Conservation (phyloP, 2,888 invertebrate species). For the Chaitophorus viminalis region DNA sequence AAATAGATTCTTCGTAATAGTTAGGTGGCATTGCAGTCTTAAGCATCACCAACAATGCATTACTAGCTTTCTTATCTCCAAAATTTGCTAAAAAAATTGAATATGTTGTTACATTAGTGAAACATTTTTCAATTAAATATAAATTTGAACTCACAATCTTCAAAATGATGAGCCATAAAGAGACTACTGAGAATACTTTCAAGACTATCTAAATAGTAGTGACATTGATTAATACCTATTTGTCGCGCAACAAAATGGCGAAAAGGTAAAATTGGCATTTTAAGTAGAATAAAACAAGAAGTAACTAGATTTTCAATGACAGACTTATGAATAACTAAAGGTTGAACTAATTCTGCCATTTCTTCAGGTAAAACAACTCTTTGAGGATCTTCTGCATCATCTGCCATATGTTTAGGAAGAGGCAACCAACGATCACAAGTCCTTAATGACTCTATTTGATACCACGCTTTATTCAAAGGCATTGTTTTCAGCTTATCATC, state of each 20-base stretch:
- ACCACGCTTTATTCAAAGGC: conserved; percentile 80
- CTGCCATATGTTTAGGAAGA: conserved; percentile 65
- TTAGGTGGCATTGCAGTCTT: conserved; percentile 53
- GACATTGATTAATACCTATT: conserved; percentile 62
- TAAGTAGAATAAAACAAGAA: conserved; percentile 68
- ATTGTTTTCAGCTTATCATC: conserved; percentile 66
- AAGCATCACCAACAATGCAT: conserved; percentile 43
- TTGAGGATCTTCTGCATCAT: conserved; percentile 73
- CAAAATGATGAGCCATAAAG: conserved; percentile 55
- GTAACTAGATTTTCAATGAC: conserved; percentile 36
- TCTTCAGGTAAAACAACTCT: conserved; percentile 75
- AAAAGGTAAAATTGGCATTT: conserved; percentile 66
- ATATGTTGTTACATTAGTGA: neutral
- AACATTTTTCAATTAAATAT: neutral
- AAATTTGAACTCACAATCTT: conserved; percentile 52
- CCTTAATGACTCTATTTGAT: conserved; percentile 79
- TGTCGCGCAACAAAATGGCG: conserved; percentile 63
- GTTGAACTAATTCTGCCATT: conserved; percentile 76
- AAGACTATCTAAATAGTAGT: conserved; percentile 64
- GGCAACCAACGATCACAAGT: conserved; percentile 79
- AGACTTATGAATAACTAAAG: conserved; percentile 70
- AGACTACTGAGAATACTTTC: conserved; percentile 63
- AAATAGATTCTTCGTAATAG: conserved; percentile 47
- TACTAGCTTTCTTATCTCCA: conserved; percentile 47
- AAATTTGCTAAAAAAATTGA: conserved; percentile 22